These are phyloP conservation scores for Lycia hirtaria DNA, from an alignment of 2,888 invertebrate species.

Conservation along the genomic window DNA sequence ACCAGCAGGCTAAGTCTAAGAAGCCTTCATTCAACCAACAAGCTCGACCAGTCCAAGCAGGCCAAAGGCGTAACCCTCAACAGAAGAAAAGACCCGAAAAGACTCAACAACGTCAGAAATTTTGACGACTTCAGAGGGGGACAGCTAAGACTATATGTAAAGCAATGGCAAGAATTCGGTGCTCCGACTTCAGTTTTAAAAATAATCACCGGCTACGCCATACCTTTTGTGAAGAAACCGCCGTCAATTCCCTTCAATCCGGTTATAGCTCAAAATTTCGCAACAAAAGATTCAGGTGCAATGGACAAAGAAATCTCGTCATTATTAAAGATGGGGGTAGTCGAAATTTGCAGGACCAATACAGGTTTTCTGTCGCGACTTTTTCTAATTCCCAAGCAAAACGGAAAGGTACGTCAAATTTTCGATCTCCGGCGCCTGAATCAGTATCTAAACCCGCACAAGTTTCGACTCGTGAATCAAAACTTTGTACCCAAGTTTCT, in stretches of 20 bases:
- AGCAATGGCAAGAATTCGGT: slow-evolving; percentile 2
- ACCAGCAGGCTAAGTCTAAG: no score
- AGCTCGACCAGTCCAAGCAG: no score
- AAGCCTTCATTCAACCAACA: no score
- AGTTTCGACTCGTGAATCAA: slow-evolving; percentile 36
- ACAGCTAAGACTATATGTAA: background rate
- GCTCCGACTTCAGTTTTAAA: slow-evolving; percentile 20
- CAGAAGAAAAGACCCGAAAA: no score
- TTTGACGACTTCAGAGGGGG: slow-evolving; percentile 25
- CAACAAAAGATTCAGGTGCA: slow-evolving; percentile 15
- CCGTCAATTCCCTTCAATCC: slow-evolving; percentile 18
- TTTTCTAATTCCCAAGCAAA: slow-evolving; percentile 17
- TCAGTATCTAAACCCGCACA: slow-evolving; percentile 21
- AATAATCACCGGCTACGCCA: slow-evolving; percentile 29
- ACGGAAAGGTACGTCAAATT: slow-evolving; percentile 34
- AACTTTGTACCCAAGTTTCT: slow-evolving; percentile 28
- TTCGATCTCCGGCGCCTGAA: slow-evolving; percentile 36
- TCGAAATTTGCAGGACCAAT: slow-evolving; percentile 15
- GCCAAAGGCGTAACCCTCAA: no score
- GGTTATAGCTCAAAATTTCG: slow-evolving; percentile 3
- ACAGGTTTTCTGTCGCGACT: slow-evolving; percentile 12
- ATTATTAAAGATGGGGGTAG: slow-evolving; percentile 9
- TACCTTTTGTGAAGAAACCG: slow-evolving; percentile 34
- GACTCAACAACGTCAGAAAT: background rate
- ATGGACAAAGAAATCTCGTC: slow-evolving; percentile 21